phyloP scores from a whole-genome alignment of 53 echinoderm and acorn worm genomes.

The Mesocentrotus franciscanus region DNA sequence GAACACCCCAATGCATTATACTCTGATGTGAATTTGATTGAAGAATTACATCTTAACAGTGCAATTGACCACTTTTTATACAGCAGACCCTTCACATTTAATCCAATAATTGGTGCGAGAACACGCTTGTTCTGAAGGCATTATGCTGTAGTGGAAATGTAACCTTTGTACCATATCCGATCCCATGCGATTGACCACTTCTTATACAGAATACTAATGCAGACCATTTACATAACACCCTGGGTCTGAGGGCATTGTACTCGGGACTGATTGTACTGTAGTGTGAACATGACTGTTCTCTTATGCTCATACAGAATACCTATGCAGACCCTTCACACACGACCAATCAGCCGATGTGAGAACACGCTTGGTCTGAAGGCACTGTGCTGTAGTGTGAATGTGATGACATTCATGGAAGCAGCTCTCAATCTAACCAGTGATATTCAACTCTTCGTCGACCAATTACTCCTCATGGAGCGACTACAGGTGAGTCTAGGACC shows the following conservation, averaged over 20 bases:
- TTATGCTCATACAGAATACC: constrained; percentile 41
- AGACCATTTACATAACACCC: constrained; percentile 22
- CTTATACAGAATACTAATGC: constrained; percentile 2
- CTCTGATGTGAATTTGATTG: constrained; percentile 73
- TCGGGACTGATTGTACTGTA: neutral
- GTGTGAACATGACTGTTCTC: neutral
- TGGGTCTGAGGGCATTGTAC: neutral
- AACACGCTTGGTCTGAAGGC: constrained; percentile 77
- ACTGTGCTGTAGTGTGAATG: constrained; percentile 79
- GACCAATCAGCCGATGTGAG: constrained; percentile 54
- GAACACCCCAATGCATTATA: too few relatives aligned
- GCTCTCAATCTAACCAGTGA: constrained; percentile 90
- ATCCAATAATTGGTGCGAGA: constrained; percentile 9
- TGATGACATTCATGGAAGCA: constrained; percentile 95
- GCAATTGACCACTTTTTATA: neutral
- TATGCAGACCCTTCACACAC: constrained; percentile 52
- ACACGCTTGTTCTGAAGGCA: constrained; percentile 69
- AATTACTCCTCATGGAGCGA: constrained; percentile 88
- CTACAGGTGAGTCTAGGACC: constrained; percentile 76
- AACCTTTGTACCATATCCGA: constrained; percentile 4
- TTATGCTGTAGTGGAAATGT: constrained; percentile 77
- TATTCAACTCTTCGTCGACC: constrained; percentile 93
- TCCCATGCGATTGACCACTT: neutral
- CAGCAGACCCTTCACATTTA: constrained; percentile 1
- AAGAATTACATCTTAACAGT: too few relatives aligned